Evolutionary conservation across 2,888 invertebrate species (phyloP).

Genomic region (Phyllotreta cruciferae): DNA sequence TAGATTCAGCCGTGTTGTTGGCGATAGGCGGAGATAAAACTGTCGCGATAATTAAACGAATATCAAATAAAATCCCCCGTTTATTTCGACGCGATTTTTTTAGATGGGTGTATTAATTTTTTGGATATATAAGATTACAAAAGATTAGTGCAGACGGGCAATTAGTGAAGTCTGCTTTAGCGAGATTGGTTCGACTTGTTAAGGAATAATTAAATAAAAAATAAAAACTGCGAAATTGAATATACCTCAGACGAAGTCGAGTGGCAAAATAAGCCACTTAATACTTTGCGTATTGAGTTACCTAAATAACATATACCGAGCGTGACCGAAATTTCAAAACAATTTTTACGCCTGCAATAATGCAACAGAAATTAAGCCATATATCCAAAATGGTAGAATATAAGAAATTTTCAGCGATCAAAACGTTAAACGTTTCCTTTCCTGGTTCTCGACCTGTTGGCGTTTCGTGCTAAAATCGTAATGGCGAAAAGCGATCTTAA

Average conservation of each 20-base stretch:
- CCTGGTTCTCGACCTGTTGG: conserved; percentile 2
- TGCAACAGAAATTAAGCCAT: no score
- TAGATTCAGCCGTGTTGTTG: conserved; percentile 11
- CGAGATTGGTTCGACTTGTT: no score
- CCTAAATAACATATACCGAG: conserved; percentile 25
- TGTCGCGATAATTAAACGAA: no score
- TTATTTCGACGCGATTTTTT: no score
- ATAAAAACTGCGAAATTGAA: conserved; percentile 43
- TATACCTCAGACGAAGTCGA: conserved; percentile 45
- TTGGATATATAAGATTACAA: no score
- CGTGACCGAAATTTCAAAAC: conserved; percentile 25
- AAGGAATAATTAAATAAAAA: no score
- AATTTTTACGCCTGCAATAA: conserved; percentile 3
- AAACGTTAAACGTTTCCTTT: neutral
- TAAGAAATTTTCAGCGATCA: neutral
- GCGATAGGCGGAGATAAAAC: no score
- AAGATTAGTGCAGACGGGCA: no score
- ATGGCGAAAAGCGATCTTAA: conserved; percentile 13
- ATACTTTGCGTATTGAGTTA: conserved; percentile 31
- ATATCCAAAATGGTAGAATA: no score
- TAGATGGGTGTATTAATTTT: no score
- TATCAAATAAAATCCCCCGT: no score
- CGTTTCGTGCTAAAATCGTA: conserved; percentile 5
- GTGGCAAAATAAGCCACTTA: conserved; percentile 45
- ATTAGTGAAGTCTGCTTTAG: no score